Conservation (phyloP, 2,888 invertebrate genomes). For the Harpalus rufipes region DNA sequence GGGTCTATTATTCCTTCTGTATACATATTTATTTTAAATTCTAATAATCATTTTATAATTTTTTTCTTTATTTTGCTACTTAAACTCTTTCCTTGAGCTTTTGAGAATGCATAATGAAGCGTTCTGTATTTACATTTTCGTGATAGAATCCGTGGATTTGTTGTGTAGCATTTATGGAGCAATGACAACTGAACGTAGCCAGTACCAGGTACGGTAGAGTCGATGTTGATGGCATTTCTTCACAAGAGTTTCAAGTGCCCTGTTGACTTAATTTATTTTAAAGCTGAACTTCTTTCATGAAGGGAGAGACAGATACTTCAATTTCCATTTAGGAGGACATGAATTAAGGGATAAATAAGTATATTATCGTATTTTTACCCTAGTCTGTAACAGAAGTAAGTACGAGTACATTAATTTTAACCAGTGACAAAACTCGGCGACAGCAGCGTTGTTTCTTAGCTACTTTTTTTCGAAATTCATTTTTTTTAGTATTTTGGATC, state of each 20-base stretch:
- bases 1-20: too few species aligned
- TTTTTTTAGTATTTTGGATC: too few species aligned
- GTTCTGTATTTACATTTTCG: constrained; percentile 25
- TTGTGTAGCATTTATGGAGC: constrained; percentile 14
- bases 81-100: too few species aligned
- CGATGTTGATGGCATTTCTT: constrained; percentile 1
- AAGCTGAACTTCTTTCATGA: constrained; percentile 17
- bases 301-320: not conserved
- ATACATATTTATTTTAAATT: too few species aligned
- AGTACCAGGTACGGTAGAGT: constrained; percentile 27
- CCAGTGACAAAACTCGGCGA: too few species aligned
- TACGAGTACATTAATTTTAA: too few species aligned
- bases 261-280: constrained; percentile 46
- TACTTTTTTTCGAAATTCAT: too few species aligned
- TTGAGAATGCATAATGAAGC: constrained; percentile 20
- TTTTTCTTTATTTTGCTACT: too few species aligned
- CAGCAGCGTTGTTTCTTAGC: too few species aligned
- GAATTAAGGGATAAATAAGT: not conserved
- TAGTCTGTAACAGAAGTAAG: too few species aligned
- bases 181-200: not conserved
- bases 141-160: constrained; percentile 14
- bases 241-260: constrained; percentile 28
- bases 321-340: not conserved
- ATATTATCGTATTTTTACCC: not conserved
- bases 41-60: too few species aligned